Base-by-base conservation (phyloP, 2,797 vertebrate genomes). In the Poecile montanus region DNA sequence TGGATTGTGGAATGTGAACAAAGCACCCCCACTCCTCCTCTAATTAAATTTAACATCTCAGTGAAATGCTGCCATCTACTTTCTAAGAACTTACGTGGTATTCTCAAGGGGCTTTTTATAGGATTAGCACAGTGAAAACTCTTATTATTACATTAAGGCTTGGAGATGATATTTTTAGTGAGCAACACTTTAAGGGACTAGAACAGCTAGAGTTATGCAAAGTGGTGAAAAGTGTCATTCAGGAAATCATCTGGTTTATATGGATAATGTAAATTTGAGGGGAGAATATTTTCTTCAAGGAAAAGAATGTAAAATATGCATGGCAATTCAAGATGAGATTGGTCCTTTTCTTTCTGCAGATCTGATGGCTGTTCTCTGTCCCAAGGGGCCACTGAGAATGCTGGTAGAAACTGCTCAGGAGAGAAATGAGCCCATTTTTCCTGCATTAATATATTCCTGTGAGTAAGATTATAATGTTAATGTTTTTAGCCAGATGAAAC, bases 371-470 rank as follows among this genome's bases (percentile, higher is more conserved):
- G 99, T 99, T 88, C 98, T 99, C 36, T 98, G 98, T 73, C 99
- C 99, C 30, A 99, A 99, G 94, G 99, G 99, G 57, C 99, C 99
- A 1, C 97, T 99, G 86, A 97, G 99, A 91, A 99, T 99, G 99
- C 94, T 99, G 97, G 99, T 99, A 90, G 99, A 99, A 96, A 99
- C 99, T 3, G 99, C 99, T 10, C 99, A 99, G 98, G 99, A 99
- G 85, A 98, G 99, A 60, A 99, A 99, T 13, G 99, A 99, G 93
- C 99, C 99, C 86, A 99, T 99, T 96, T 99, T 99, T 93, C 99
- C 99, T 17, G 99, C 99, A 18, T 98, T 99, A 94, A 99, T 99
- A 95, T 99, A 99, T 96, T 99, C 99, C 20, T 99, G 99, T 99
- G 97, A 98, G 98, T 98, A 94, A 81, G n/a, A 83, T 72, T 48